These are phyloP conservation scores for Cynodonichthys magdalenae DNA, from an alignment of 2,797 vertebrate genomes.

Conservation along the genomic window DNA sequence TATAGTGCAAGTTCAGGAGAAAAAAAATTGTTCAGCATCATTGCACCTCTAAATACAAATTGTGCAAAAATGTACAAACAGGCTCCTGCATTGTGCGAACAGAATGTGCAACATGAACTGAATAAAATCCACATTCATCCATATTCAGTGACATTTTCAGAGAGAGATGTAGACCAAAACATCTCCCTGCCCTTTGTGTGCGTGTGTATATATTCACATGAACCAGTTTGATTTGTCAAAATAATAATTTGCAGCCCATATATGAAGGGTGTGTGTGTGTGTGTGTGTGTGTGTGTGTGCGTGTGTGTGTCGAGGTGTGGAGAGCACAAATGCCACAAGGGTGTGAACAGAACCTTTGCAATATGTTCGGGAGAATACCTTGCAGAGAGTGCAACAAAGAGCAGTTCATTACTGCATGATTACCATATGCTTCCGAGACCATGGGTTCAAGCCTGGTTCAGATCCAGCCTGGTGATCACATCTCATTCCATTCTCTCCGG, in stretches of 20 bases:
- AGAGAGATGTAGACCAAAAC: conserved; percentile 3
- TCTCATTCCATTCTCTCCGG: conserved; percentile 28
- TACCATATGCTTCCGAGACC: conserved; percentile 68
- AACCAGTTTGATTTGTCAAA: conserved; percentile 25
- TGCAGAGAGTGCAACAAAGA: conserved; percentile 54
- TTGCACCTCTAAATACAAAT: conserved; percentile 13
- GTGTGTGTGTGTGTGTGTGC: too few relatives aligned
- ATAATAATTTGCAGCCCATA: conserved; percentile 18
- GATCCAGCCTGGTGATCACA: conserved; percentile 59
- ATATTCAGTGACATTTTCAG: conserved; percentile 29
- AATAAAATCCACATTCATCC: conserved; percentile 5
- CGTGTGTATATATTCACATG: background rate
- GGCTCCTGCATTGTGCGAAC: conserved; percentile 1
- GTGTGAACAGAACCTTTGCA: conserved; percentile 54
- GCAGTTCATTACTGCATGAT: conserved; percentile 66
- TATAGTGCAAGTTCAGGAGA: background rate
- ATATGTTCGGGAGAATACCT: conserved; percentile 61
- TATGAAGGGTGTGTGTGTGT: background rate
- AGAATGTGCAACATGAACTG: background rate
- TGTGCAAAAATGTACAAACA: conserved; percentile 7
- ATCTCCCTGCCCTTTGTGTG: background rate
- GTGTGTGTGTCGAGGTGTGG: too few relatives aligned
- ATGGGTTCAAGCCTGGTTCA: conserved; percentile 64
- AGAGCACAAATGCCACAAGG: conserved; percentile 8
- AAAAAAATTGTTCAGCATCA: background rate